phyloP scores from a whole-genome alignment of 2,888 invertebrate genomes.

The Agrypnus murinus region DNA sequence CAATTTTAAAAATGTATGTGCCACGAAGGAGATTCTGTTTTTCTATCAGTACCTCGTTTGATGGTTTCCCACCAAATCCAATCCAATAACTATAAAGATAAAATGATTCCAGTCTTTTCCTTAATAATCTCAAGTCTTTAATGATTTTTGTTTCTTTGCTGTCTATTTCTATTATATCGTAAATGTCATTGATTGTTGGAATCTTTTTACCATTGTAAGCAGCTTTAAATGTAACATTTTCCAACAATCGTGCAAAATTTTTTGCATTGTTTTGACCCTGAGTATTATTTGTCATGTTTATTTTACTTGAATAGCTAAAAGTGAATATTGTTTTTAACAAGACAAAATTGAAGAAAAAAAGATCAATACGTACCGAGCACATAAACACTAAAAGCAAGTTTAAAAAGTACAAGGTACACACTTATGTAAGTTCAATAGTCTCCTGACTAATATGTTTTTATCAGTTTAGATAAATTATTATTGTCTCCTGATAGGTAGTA shows the following conservation, averaged over 20 bases:
- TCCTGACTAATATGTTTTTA: too few relatives aligned
- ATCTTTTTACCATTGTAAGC: background rate
- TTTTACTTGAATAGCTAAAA: too few relatives aligned
- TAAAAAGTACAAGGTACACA: too few relatives aligned
- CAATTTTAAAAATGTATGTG: background rate
- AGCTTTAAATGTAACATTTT: conserved; percentile 1
- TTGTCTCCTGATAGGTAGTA: too few relatives aligned
- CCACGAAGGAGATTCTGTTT: conserved; percentile 65
- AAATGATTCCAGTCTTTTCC: conserved; percentile 70
- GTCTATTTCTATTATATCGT: conserved; percentile 77
- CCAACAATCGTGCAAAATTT: background rate
- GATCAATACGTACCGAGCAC: too few relatives aligned
- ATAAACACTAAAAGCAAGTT: too few relatives aligned
- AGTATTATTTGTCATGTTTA: background rate
- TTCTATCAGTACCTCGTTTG: conserved; percentile 76
- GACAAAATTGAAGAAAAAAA: too few relatives aligned
- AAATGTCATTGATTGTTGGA: conserved; percentile 49
- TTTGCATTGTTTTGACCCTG: background rate
- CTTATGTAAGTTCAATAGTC: too few relatives aligned
- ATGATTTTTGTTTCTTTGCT: conserved; percentile 76
- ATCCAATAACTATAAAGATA: conserved; percentile 72
- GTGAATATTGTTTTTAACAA: too few relatives aligned
- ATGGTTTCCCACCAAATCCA: conserved; percentile 69
- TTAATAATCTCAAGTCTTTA: conserved; percentile 73
- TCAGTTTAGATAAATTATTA: too few relatives aligned